These are phyloP conservation scores for Perodicticus potto DNA, from an alignment of 2,797 vertebrate species.

Conservation along the genomic window DNA sequence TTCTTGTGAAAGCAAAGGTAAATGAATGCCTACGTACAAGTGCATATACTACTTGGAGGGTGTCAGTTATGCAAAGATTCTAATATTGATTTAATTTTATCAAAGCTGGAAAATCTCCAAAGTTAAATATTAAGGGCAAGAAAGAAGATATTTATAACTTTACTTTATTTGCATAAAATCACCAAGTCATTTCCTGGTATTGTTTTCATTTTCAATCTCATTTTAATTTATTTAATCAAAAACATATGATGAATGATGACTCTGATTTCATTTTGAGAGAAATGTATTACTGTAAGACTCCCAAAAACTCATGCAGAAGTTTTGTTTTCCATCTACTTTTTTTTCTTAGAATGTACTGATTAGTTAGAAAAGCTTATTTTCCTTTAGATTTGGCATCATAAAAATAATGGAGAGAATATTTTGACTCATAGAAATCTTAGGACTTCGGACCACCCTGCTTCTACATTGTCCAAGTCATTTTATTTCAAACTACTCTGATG, in stretches of 20 bases:
- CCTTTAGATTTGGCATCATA: neutral
- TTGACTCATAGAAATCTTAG: neutral
- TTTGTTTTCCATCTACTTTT: slow-evolving; percentile 18
- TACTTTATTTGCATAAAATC: neutral
- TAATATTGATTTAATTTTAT: slow-evolving; percentile 7
- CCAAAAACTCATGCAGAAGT: neutral
- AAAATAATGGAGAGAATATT: slow-evolving; percentile 28
- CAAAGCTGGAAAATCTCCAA: neutral
- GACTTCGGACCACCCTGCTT: neutral
- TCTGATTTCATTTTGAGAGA: slow-evolving; percentile 37
- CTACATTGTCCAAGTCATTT: slow-evolving; percentile 11
- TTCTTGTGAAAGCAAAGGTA: neutral
- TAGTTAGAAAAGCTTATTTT: neutral
- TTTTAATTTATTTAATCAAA: slow-evolving; percentile 51
- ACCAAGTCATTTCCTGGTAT: neutral
- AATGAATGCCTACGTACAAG: neutral
- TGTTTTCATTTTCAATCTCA: slow-evolving; percentile 18
- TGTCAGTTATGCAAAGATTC: neutral
- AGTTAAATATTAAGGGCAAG: neutral
- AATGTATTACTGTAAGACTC: neutral
- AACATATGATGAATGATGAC: neutral
- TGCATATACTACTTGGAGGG: neutral
- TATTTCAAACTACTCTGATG: neutral
- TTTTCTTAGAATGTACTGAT: neutral
- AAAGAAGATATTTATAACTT: neutral